Evolutionary conservation across 2,113 vertebrate genomes (phyloP), one percentile per base, ranked within the genome.

Genomic region (Hypanus sabinus): DNA sequence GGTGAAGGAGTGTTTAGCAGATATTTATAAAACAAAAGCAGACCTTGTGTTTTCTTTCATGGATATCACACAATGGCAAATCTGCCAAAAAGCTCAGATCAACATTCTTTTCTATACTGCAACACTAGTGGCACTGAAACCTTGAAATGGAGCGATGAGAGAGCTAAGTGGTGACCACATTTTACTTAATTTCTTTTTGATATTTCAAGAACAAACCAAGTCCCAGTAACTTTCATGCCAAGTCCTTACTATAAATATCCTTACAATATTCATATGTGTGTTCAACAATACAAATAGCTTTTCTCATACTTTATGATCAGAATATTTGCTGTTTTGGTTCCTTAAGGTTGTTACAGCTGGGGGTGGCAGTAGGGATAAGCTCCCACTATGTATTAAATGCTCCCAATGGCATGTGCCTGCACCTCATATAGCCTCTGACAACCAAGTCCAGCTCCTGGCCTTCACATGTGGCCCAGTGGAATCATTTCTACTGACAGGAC

Each of bases 41-140:
- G 91, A 93, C 91, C 91, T 93, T 93, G 91, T 73, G 38, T 93
- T 93, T 73, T 46, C 70, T 93, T 93, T 93, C 91, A 14, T 11
- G 70, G 91, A 46, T 93, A 73, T 71, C 91, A 68, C 10, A 71
- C 62, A 68, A 70, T 38, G 90, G 33, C 68, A 93, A 93, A 71
- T 14, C 60, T 90, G 85, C 85, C 85, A 90, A 65, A 65, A 93
- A 73, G 33, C 91, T 93, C 24, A 9, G 70, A 71, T 27, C 90
- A 38, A 38, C 90, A 93, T 75, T 93, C 70, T 33, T 93, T 93
- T 70, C 38, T 55, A 46, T 55, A 36, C 91, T 90, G 33, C 85
- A 65, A 33, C 1, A 65, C 60, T 62, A 88, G 27, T 12, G 30
- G 57, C 12, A 62, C 5, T 33, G 16, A n/a, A 90, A 90, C 60